Base-by-base conservation (phyloP, 37 sponge, comb jelly and placozoan species). In the Spongia lamella region DNA sequence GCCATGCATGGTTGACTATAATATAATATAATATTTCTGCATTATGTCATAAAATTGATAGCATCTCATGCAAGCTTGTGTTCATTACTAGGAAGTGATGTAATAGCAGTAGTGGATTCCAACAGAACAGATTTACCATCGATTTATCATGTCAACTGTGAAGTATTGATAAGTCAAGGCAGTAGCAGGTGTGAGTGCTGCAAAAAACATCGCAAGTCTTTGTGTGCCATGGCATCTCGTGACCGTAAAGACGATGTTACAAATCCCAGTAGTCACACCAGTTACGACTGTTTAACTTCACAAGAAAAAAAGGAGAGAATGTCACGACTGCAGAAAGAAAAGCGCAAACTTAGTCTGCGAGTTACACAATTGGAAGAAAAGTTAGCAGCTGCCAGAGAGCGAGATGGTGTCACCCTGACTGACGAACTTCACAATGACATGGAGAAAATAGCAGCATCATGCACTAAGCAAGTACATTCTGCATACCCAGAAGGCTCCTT, bases 111-210 rank as follows among this genome's bases (percentile, higher is more conserved):
- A 20, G 53, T 64, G 29, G 77, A 77, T 19, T 64, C 66, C 19
- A 29, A 50, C 11, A 77, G 65, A 25, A n/a, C 34, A 31, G 34
- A 21, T 24, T 27, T 34, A 52, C 77, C 77, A n/a, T 53, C 77
- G 21, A 47, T 77, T 16, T 33, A 33, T 64, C 66, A 77, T 51
- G 53, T 0, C 34, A 43, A 64, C 19, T 77, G 77, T 77, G 77
- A 77, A 51, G 37, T 77, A 5, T 20, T 77, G 24, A 26, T 69
- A 16, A 5, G 19, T 9, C 62, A 24, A 35, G 38, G 39, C 33
- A 22, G 35, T n/a, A n/a, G 40, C 29, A 24, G 76, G 13, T 76
- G 76, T 33, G 52, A 49, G 6, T 53, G 30, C 20, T 77, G 77
- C 53, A 64, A 47, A 19, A 34, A 30, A 31, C 56, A 77, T 52